Conservation (phyloP, 2,113 vertebrate genomes). For the Agelaius phoeniceus region DNA sequence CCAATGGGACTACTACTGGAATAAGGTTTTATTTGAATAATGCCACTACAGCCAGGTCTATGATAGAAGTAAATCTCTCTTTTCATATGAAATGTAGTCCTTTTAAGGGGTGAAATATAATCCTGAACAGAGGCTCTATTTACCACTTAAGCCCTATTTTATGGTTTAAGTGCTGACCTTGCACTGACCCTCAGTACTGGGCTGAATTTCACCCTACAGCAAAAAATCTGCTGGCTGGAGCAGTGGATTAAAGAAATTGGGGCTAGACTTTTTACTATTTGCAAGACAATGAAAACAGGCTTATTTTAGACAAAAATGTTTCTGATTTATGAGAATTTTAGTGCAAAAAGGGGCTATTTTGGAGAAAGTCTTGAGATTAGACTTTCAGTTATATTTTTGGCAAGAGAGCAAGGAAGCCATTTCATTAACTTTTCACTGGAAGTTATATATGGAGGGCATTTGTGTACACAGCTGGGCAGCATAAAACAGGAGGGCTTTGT, state of each 20-base stretch:
- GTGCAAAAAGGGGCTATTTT: conserved; percentile 48
- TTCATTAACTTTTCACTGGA: conserved; percentile 66
- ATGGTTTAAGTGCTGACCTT: conserved; percentile 64
- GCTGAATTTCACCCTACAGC: conserved; percentile 50
- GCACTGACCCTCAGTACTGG: conserved; percentile 36
- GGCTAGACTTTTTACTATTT: conserved; percentile 37
- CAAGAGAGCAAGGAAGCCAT: conserved; percentile 52
- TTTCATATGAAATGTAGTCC: conserved; percentile 29
- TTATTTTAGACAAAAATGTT: conserved; percentile 47
- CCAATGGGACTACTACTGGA: not conserved
- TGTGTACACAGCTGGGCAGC: conserved; percentile 68
- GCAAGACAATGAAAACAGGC: conserved; percentile 50
- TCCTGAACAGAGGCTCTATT: conserved; percentile 55
- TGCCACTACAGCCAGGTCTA: not conserved
- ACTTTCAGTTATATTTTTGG: conserved; percentile 54
- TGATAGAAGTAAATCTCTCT: conserved; percentile 33
- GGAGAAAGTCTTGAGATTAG: conserved; percentile 51
- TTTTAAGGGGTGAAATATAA: conserved; percentile 51
- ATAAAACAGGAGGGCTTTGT: conserved; percentile 68
- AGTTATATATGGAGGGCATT: conserved; percentile 61
- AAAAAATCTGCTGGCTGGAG: conserved; percentile 21
- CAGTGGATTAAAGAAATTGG: conserved; percentile 19
- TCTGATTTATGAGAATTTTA: conserved; percentile 55
- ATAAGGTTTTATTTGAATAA: not conserved
- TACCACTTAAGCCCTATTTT: conserved; percentile 63